Percentiles rank a stretch among this genome's conserved stretches.
phyloP scores from a whole-genome alignment of 1,140 invertebrate species.

The Drosophila sproati region DNA sequence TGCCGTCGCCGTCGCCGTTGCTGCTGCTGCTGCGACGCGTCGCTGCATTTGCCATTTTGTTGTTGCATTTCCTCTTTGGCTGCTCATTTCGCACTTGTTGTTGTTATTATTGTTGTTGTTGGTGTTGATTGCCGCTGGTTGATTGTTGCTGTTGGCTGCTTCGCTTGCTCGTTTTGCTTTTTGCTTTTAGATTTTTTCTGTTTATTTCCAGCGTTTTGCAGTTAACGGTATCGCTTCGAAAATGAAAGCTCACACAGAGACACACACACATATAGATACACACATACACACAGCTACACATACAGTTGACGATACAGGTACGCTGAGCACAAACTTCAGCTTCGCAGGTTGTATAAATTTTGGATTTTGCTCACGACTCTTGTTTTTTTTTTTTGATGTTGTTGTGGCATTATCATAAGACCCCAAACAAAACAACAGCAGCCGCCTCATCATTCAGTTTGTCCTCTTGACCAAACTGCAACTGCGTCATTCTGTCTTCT shows the following conservation, averaged over 20 bases:
- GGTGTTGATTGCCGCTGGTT: slow-evolving; percentile 40
- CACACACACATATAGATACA: slow-evolving; percentile 4
- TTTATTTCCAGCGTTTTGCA: slow-evolving; percentile 66
- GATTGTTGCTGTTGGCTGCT: slow-evolving; percentile 48
- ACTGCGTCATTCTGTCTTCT: slow-evolving; percentile 63
- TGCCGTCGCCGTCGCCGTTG: slow-evolving; percentile 5
- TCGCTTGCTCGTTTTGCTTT: slow-evolving; percentile 32
- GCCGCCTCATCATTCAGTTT: slow-evolving; percentile 54
- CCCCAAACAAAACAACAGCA: slow-evolving; percentile 43
- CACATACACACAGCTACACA: slow-evolving; percentile 18
- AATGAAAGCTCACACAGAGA: slow-evolving; percentile 76
- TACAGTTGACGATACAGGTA: slow-evolving; percentile 17
- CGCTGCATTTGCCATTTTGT: slow-evolving; percentile 55
- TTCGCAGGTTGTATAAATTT: slow-evolving; percentile 71
- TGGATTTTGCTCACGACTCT: slow-evolving; percentile 64
- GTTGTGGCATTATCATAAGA: slow-evolving; percentile 58
- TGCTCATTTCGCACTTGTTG: slow-evolving; percentile 60
- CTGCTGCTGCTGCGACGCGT: slow-evolving; percentile 37
- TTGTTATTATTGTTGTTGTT: slow-evolving; percentile 19
- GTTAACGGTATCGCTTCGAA: slow-evolving; percentile 81
- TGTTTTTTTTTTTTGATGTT: slow-evolving; percentile 26
- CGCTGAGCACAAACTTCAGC: slow-evolving; percentile 44
- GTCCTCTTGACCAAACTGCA: slow-evolving; percentile 66
- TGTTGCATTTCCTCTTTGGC: slow-evolving; percentile 74
- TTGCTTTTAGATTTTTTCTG: slow-evolving; percentile 62